phyloP scores from a whole-genome alignment of 1,140 invertebrate species.

The Tigriopus japonicus region DNA sequence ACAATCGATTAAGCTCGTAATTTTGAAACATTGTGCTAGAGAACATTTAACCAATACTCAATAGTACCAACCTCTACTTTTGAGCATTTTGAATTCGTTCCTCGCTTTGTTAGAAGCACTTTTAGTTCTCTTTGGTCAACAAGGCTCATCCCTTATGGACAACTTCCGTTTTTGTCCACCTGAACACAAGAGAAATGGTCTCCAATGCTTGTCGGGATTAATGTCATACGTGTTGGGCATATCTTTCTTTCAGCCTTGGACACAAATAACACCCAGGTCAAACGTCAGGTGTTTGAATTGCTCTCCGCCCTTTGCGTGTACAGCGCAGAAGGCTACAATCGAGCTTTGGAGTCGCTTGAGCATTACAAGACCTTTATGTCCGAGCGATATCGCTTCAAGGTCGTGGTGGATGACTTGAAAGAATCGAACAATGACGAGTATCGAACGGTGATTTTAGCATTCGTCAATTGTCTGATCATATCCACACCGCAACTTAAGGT shows the following conservation, averaged over 20 bases:
- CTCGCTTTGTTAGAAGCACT: no score
- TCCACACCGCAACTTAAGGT: slow-evolving; percentile 56
- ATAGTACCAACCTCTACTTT: no score
- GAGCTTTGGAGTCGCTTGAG: slow-evolving; percentile 65
- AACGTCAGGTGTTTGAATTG: slow-evolving; percentile 79
- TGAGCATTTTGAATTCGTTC: no score
- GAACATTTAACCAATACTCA: no score
- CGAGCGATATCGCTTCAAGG: slow-evolving; percentile 63
- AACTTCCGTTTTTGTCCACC: no score
- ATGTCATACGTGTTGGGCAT: no score
- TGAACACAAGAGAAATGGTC: no score
- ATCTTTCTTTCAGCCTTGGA: slow-evolving; percentile 46
- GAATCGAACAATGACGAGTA: slow-evolving; percentile 58
- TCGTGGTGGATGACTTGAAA: slow-evolving; percentile 68
- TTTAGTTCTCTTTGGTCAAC: no score
- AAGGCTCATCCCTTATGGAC: no score
- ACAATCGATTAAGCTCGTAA: no score
- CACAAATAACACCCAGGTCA: slow-evolving; percentile 59
- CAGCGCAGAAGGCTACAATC: slow-evolving; percentile 58
- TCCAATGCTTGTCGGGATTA: no score
- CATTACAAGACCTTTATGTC: slow-evolving; percentile 43
- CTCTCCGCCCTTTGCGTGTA: slow-evolving; percentile 74
- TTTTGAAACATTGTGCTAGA: no score
- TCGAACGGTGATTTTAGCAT: slow-evolving; percentile 69
- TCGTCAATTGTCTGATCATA: slow-evolving; percentile 87